Evolutionary conservation across 2,888 invertebrate genomes (phyloP).

Genomic region (Petrophora chlorosata): DNA sequence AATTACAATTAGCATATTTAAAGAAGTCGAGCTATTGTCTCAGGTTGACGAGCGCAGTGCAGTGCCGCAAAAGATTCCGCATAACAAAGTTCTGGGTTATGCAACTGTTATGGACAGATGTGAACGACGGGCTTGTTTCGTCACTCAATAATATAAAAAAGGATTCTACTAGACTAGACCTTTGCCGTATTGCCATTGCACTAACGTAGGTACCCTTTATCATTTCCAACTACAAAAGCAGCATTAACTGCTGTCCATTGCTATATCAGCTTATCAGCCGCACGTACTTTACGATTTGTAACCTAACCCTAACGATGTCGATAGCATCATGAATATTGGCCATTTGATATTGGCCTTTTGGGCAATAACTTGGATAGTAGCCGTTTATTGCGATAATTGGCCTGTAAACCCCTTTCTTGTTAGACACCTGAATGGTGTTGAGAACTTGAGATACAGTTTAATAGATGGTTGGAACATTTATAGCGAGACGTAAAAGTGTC

Average conservation of each 20-base stretch:
- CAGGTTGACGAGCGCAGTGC: too few species aligned
- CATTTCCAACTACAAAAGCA: conserved; percentile 3
- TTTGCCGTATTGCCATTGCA: too few species aligned
- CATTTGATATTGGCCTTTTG: conserved; percentile 54
- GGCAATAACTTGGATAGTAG: conserved; percentile 45
- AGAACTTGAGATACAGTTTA: conserved; percentile 19
- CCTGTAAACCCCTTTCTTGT: conserved; percentile 24
- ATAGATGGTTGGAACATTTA: conserved; percentile 10
- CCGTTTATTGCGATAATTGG: conserved; percentile 50
- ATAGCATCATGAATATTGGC: conserved; percentile 56
- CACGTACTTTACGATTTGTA: conserved; percentile 60
- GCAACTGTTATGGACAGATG: too few species aligned
- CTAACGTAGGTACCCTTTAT: too few species aligned
- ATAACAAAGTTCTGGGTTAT: too few species aligned
- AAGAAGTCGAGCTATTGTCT: too few species aligned
- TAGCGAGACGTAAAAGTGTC: conserved; percentile 17
- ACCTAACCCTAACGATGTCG: conserved; percentile 56
- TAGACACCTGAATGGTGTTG: conserved; percentile 24
- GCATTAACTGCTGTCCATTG: conserved; percentile 46
- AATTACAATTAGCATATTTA: too few species aligned
- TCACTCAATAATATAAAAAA: too few species aligned
- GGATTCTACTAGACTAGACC: too few species aligned
- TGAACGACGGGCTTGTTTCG: too few species aligned
- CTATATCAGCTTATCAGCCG: conserved; percentile 51
- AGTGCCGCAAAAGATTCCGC: too few species aligned